Conservation (phyloP, 2,797 vertebrate genomes). For the Danio aesculapii region DNA sequence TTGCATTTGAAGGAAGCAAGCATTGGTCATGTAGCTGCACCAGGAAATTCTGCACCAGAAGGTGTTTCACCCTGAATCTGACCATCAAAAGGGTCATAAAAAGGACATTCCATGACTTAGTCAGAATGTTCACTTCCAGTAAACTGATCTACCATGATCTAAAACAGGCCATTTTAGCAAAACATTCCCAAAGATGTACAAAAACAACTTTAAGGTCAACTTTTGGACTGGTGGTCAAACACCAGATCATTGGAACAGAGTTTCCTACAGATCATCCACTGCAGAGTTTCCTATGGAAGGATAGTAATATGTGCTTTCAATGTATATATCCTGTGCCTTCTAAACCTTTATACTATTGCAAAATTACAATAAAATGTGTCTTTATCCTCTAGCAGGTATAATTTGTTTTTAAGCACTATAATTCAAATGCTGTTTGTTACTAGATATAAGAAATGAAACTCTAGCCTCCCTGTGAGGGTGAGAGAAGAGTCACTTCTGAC, state of each 20-base stretch:
- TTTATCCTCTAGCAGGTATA: neutral
- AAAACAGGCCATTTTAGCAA: neutral
- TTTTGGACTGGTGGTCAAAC: too few relatives aligned
- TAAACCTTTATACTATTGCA: neutral
- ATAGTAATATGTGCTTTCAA: neutral
- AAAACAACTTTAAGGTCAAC: neutral
- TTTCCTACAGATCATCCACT: neutral
- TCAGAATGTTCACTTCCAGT: neutral
- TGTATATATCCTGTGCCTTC: neutral
- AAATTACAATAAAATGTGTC: neutral
- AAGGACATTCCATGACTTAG: neutral
- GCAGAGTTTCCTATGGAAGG: too few relatives aligned
- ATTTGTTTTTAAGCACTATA: slow-evolving; percentile 21
- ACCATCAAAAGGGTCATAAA: slow-evolving; percentile 3
- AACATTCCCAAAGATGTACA: neutral
- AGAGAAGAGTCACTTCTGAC: neutral
- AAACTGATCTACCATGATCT: neutral
- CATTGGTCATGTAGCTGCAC: neutral
- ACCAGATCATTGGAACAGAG: too few relatives aligned
- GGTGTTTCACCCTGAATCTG: neutral
- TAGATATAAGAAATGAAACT: neutral
- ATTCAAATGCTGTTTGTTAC: neutral
- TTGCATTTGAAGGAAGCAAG: neutral
- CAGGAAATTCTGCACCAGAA: slow-evolving; percentile 2
- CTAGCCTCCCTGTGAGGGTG: slow-evolving; percentile 7